phyloP scores from a whole-genome alignment of 2,113 vertebrate species.

The Dermatemys mawii region DNA sequence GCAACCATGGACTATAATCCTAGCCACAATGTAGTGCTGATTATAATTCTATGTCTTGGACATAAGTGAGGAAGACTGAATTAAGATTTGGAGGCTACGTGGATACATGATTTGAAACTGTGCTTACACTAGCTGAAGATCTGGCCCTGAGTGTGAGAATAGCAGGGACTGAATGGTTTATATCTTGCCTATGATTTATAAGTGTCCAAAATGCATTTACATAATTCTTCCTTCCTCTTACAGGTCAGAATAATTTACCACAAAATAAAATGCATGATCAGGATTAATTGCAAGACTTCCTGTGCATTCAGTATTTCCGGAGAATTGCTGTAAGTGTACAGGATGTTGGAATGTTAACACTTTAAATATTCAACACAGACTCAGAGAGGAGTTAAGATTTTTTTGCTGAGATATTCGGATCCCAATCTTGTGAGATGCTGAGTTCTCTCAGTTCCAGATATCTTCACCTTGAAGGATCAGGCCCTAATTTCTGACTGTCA shows the following conservation, averaged over 20 bases:
- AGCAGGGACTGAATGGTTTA: neutral
- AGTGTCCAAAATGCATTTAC: neutral
- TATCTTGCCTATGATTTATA: neutral
- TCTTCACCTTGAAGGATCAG: neutral
- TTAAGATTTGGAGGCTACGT: neutral
- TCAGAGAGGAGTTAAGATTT: neutral
- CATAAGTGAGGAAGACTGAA: neutral
- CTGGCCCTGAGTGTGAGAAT: neutral
- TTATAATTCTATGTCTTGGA: slow-evolving; percentile 56
- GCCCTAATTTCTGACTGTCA: neutral
- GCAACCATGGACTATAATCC: slow-evolving; percentile 1
- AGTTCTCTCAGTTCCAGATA: neutral
- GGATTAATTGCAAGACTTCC: neutral
- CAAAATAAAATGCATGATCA: neutral
- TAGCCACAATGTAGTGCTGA: slow-evolving; percentile 30
- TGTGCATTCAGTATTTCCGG: neutral
- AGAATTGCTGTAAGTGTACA: neutral
- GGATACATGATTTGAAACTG: neutral
- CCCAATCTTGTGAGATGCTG: neutral
- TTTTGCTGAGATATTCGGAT: neutral
- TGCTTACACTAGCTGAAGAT: neutral
- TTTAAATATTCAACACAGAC: neutral
- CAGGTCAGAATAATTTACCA: neutral
- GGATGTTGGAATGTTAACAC: neutral
- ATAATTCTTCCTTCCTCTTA: neutral